Conservation (phyloP, 1,140 invertebrate genomes). For the Cataglyphis hispanica region DNA sequence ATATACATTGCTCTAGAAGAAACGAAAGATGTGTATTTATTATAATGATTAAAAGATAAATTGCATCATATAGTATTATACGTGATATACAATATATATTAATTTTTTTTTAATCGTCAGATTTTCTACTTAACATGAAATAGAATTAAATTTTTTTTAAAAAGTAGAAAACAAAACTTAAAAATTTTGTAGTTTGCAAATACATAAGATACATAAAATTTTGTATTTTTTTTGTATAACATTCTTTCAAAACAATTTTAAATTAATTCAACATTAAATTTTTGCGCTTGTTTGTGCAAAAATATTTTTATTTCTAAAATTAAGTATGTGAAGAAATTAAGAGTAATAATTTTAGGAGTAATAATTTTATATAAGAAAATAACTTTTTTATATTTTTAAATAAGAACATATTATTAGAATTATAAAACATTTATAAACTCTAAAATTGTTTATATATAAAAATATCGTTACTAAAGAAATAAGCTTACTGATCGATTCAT, state of each 20-base stretch:
- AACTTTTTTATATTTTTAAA: neutral
- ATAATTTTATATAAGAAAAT: neutral
- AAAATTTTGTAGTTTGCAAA: neutral
- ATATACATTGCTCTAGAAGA: neutral
- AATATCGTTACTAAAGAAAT: neutral
- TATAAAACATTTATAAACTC: neutral
- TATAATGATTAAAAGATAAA: neutral
- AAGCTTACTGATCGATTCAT: neutral
- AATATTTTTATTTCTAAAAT: neutral
- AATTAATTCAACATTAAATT: neutral
- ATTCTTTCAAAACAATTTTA: neutral
- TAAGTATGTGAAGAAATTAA: neutral
- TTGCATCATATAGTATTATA: no score
- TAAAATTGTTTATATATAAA: neutral
- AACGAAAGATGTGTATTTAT: constrained; percentile 24
- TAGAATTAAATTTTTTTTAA: neutral
- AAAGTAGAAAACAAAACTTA: neutral
- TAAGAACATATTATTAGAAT: neutral
- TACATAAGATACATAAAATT: no score
- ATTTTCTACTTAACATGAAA: neutral
- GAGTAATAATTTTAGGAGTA: neutral
- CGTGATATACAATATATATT: no score
- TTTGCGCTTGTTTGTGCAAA: neutral
- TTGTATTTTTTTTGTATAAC: neutral
- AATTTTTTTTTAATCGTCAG: no score